Conservation (phyloP, 2,797 vertebrate species). For the Catharus ustulatus region DNA sequence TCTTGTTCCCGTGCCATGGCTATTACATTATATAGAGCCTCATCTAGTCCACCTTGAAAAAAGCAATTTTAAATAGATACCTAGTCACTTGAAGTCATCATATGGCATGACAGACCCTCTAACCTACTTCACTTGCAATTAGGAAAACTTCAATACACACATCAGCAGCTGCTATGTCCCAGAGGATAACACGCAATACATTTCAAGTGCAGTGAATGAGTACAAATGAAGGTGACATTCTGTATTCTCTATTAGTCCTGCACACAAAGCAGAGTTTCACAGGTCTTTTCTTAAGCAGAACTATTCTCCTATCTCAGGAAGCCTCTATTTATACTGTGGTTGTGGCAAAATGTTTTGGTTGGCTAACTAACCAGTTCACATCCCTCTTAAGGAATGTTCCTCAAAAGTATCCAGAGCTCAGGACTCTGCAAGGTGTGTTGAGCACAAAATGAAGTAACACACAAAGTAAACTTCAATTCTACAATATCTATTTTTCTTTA, state of each 20-base stretch:
- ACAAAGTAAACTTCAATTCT: not conserved
- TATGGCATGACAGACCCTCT: not conserved
- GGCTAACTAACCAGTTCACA: not conserved
- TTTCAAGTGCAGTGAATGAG: not conserved
- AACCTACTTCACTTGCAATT: not conserved
- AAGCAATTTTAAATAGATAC: not conserved
- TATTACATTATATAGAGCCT: slow-evolving; percentile 96
- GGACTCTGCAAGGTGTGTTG: not conserved
- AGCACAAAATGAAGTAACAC: not conserved
- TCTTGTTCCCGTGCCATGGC: slow-evolving; percentile 98
- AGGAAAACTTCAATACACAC: not conserved
- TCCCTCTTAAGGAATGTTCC: not conserved
- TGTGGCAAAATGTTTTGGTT: not conserved
- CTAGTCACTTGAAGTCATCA: not conserved
- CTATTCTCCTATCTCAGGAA: not conserved
- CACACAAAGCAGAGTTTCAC: not conserved
- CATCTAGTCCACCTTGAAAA: slow-evolving; percentile 91
- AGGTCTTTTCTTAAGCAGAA: not conserved
- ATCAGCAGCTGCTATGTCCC: not conserved
- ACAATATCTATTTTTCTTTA: not conserved
- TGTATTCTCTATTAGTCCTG: not conserved
- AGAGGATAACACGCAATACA: not conserved
- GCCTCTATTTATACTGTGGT: not conserved
- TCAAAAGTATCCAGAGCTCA: not conserved
- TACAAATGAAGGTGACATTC: not conserved